phyloP scores from a whole-genome alignment of 2,113 vertebrate species.

The Embiotoca jacksoni region DNA sequence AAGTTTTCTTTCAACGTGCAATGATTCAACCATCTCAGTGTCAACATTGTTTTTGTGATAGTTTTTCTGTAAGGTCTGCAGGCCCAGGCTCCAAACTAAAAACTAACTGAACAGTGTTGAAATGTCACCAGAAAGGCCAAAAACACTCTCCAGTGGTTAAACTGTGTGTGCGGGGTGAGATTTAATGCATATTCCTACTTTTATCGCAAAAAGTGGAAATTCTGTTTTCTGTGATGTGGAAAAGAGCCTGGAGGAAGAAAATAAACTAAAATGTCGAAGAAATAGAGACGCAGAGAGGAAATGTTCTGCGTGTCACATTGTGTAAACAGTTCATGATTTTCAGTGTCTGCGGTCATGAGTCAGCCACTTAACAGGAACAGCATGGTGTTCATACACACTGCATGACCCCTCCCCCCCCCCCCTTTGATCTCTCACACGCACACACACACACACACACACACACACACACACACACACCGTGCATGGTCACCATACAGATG shows the following conservation, averaged over 20 bases:
- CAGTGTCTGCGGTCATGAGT: slow-evolving; percentile 23
- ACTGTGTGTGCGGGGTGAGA: neutral
- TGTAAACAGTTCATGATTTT: slow-evolving; percentile 32
- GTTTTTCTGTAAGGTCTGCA: neutral
- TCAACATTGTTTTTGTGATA: no score
- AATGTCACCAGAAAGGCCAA: neutral
- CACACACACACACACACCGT: slow-evolving; percentile 26
- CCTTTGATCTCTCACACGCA: slow-evolving; percentile 40
- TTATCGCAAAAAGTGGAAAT: slow-evolving; percentile 30
- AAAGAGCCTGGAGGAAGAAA: slow-evolving; percentile 11
- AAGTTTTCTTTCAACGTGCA: neutral
- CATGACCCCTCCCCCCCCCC: slow-evolving; percentile 36
- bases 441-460: slow-evolving; percentile 30
- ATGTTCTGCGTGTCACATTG: neutral
- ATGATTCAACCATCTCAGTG: no score
- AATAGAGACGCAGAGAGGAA: slow-evolving; percentile 21
- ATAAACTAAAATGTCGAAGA: slow-evolving; percentile 29
- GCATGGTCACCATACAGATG: slow-evolving; percentile 35
- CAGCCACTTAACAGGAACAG: slow-evolving; percentile 39
- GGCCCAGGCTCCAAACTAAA: neutral
- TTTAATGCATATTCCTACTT: slow-evolving; percentile 22
- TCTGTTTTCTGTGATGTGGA: slow-evolving; percentile 1
- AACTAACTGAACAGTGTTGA: slow-evolving; percentile 23
- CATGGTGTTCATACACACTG: slow-evolving; percentile 39
- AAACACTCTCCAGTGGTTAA: slow-evolving; percentile 6